Evolutionary conservation across 2,113 vertebrate species (phyloP).

Genomic region (Lepus timidus): DNA sequence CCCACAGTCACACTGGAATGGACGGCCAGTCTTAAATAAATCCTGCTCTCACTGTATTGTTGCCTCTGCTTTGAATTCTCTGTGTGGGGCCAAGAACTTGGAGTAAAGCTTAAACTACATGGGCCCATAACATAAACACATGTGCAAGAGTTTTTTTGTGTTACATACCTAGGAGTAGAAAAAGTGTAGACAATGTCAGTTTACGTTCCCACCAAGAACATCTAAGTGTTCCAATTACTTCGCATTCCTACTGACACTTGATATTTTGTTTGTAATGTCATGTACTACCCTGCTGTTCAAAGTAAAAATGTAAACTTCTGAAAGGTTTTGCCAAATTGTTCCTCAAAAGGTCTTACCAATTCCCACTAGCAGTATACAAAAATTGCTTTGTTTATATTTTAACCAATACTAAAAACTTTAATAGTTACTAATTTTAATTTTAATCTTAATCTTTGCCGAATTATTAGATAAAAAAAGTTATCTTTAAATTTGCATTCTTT

Average conservation of each 20-base stretch:
- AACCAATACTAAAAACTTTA: slow-evolving; percentile 27
- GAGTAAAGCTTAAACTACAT: too few species aligned
- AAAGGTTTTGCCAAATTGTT: slow-evolving; percentile 20
- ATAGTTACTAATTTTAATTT: slow-evolving; percentile 43
- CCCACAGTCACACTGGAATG: too few species aligned
- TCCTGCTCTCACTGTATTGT: too few species aligned
- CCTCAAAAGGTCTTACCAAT: neutral
- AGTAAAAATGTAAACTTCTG: slow-evolving; percentile 22
- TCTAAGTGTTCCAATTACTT: neutral
- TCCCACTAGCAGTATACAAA: neutral
- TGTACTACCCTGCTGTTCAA: neutral
- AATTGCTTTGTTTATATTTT: neutral
- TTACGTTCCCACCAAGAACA: neutral
- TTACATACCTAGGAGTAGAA: neutral
- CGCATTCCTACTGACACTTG: neutral
- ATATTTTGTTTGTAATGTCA: slow-evolving; percentile 17
- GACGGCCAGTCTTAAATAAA: too few species aligned
- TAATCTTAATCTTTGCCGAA: slow-evolving; percentile 12
- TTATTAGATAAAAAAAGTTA: neutral
- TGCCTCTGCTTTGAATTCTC: too few species aligned
- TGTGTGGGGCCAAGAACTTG: too few species aligned
- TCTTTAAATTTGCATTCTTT: slow-evolving; percentile 46
- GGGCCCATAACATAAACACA: neutral
- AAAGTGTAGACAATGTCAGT: neutral
- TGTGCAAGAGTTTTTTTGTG: slow-evolving; percentile 19